Evolutionary conservation across 2,797 vertebrate species (phyloP), one percentile per base, ranked within the genome.

Genomic region (Arnoldichthys spilopterus): DNA sequence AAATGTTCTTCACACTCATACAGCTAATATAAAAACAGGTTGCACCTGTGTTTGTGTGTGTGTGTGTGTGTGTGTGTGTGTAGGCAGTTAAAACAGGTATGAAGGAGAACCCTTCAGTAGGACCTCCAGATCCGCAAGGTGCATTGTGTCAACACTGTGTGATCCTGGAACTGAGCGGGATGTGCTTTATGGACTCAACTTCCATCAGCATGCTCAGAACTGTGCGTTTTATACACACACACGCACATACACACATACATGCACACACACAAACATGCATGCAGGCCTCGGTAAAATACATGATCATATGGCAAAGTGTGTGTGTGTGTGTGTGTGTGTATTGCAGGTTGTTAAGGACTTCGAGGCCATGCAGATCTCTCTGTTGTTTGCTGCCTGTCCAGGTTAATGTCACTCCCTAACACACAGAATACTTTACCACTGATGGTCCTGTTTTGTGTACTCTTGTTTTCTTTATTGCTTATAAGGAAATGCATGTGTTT

Each of bases 131-230:
- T 86, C 72, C 89, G 89, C 71, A 88, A 90, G 58, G 62, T 88
- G 71, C 87, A 88, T 0, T 0, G 15, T 73, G 88, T n/a, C 53
- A 59, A 40, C 90, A 94, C 0, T 84, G 89, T 0, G 15, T 96
- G 20, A 63, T 97, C 81, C 87, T 97, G 82, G 95, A 96, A 83
- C 87, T 96, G 83, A 90, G 93, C 47, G 49, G 92, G 0, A 88
- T 96, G 69, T 94, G 81, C 81, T 96, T 96, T 0, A 88, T 96
- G 86, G 96, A 97, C 85, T 95, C 94, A 0, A 91, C 94, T 78
- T 92, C 93, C 58, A 85, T 95, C 78, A 92, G 89, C 71, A 89
- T 84, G 26, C 85, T 97, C 71, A 91, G 91, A 88, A 94, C 94
- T 0, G 95, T 96, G 87, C 93, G 89, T 13, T 62, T 49, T 53